phyloP scores from a whole-genome alignment of 2,113 vertebrate species.

The Indicator indicator region DNA sequence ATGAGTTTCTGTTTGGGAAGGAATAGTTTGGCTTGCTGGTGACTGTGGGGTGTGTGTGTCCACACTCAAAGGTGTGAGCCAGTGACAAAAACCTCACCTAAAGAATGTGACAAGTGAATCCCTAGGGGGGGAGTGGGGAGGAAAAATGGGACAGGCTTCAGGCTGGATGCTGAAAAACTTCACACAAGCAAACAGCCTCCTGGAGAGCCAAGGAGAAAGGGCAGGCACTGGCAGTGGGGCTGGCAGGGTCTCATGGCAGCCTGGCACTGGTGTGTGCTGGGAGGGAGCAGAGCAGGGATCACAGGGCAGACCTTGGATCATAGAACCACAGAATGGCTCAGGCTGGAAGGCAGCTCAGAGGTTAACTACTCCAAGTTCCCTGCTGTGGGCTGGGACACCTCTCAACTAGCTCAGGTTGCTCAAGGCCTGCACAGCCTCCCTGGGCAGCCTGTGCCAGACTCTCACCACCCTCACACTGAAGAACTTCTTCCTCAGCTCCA shows the following conservation, averaged over 20 bases:
- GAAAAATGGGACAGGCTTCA: background rate
- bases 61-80: background rate
- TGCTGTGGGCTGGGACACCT: too few relatives aligned
- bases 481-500: too few relatives aligned
- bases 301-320: background rate
- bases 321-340: too few relatives aligned
- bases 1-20: constrained; percentile 71
- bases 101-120: background rate
- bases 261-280: background rate
- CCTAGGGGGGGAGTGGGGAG: background rate
- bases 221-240: background rate
- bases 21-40: constrained; percentile 44
- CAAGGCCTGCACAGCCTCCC: too few relatives aligned
- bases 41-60: background rate
- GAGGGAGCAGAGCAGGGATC: background rate
- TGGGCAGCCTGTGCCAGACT: too few relatives aligned
- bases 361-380: too few relatives aligned
- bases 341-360: too few relatives aligned
- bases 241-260: background rate
- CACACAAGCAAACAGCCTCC: background rate
- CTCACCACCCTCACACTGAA: too few relatives aligned
- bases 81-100: constrained; percentile 22
- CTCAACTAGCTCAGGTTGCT: too few relatives aligned
- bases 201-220: background rate
- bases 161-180: background rate